Percentiles rank a stretch among this genome's conserved stretches.
Evolutionary conservation across 2,888 invertebrate genomes (phyloP).

Genomic region (Nemoura dubitans): DNA sequence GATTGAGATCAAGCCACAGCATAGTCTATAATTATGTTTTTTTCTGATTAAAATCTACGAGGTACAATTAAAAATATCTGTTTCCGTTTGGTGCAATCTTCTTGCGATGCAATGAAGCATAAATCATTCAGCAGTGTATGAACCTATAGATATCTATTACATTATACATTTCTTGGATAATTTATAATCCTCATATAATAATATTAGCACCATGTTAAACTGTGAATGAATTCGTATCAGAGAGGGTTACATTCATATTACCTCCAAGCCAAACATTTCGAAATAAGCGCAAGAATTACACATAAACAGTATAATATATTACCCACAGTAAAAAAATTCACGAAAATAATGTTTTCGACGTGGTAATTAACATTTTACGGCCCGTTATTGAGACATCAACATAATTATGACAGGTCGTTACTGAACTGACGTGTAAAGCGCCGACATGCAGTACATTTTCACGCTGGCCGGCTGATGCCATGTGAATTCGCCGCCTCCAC

Average conservation of each 20-base stretch:
- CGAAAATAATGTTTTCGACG: background rate
- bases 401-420: background rate
- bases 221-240: background rate
- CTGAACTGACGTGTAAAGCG: background rate
- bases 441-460: background rate
- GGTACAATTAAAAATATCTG: background rate
- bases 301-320: slow-evolving; percentile 1
- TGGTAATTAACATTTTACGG: background rate
- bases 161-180: background rate
- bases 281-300: background rate
- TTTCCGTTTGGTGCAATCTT: slow-evolving; percentile 7
- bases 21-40: background rate
- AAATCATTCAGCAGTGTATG: background rate
- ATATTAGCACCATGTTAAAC: background rate
- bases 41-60: background rate
- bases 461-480: background rate
- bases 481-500: background rate
- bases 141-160: background rate
- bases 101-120: background rate
- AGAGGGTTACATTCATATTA: too few species aligned
- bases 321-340: background rate
- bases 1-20: background rate
- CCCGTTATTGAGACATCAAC: background rate
- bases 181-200: too few species aligned
- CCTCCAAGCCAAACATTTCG: background rate